A percentile compares a stretch with the other conserved stretches of the same genome.
phyloP scores from a whole-genome alignment of 1,140 invertebrate genomes.

The Magallana angulata region DNA sequence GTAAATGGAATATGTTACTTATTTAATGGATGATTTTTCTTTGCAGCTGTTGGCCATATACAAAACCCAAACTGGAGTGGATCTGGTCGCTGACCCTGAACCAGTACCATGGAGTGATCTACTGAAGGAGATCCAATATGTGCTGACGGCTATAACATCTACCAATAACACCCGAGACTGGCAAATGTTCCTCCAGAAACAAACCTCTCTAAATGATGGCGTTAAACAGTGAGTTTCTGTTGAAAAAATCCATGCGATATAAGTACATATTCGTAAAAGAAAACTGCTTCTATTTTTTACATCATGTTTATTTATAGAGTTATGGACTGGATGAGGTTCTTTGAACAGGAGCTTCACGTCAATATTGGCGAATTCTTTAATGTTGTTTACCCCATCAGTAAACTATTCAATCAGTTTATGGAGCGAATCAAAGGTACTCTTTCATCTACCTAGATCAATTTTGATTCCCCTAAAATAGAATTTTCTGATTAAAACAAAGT shows the following conservation, averaged over 20 bases:
- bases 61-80: neutral
- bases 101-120: neutral
- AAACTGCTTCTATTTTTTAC: neutral
- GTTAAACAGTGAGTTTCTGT: neutral
- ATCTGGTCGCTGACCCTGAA: neutral
- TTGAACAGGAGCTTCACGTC: slow-evolving; percentile 1
- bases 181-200: neutral
- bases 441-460: too few species aligned
- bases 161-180: neutral
- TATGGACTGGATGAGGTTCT: slow-evolving; percentile 33
- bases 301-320: slow-evolving; percentile 12
- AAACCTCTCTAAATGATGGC: neutral
- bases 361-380: neutral
- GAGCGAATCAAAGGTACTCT: neutral
- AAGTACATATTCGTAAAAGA: too few species aligned
- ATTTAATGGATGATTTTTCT: neutral
- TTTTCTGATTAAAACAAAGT: too few species aligned
- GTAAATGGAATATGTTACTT: too few species aligned
- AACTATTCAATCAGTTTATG: neutral
- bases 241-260: neutral
- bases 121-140: neutral
- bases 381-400: neutral
- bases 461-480: too few species aligned
- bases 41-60: slow-evolving; percentile 1
- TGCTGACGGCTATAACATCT: neutral